Conservation (phyloP, 2,113 vertebrate genomes). For the Mesocricetus auratus region DNA sequence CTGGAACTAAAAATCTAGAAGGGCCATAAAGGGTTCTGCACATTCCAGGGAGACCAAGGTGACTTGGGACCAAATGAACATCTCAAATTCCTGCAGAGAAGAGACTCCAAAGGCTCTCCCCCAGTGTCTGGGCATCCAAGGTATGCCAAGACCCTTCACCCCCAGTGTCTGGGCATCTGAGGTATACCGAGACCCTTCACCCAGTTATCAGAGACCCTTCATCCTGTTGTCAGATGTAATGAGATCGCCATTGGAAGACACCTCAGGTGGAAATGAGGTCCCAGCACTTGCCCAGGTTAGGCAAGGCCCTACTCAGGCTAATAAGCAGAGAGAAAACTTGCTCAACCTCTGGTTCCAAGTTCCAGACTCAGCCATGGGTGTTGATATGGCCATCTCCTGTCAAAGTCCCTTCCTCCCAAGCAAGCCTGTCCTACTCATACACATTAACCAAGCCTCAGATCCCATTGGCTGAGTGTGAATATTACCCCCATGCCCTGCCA, state of each 20-base stretch:
- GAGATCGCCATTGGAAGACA: not conserved
- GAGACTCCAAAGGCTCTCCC: not conserved
- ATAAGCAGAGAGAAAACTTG: not conserved
- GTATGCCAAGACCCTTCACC: not conserved
- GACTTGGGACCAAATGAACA: not conserved
- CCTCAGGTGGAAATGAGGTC: not conserved
- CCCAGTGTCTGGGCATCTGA: not conserved
- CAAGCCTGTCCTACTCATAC: not conserved
- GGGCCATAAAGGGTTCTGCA: not conserved
- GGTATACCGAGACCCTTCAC: not conserved
- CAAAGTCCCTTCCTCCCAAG: not conserved
- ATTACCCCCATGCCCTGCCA: not conserved
- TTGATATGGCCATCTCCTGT: not conserved
- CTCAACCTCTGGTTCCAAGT: not conserved
- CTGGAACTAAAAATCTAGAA: not conserved
- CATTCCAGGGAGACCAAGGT: not conserved
- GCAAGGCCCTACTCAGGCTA: not conserved
- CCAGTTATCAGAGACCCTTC: not conserved
- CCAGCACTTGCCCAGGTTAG: not conserved
- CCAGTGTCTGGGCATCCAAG: not conserved
- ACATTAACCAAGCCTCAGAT: not conserved
- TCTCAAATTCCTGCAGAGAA: not conserved
- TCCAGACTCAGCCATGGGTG: not conserved
- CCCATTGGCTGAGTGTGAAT: fast-evolving
- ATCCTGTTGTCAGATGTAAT: not conserved